Evolutionary conservation across 2,888 invertebrate genomes (phyloP), one percentile per base, ranked within the genome.

Genomic region (Dexiosoma caninum): DNA sequence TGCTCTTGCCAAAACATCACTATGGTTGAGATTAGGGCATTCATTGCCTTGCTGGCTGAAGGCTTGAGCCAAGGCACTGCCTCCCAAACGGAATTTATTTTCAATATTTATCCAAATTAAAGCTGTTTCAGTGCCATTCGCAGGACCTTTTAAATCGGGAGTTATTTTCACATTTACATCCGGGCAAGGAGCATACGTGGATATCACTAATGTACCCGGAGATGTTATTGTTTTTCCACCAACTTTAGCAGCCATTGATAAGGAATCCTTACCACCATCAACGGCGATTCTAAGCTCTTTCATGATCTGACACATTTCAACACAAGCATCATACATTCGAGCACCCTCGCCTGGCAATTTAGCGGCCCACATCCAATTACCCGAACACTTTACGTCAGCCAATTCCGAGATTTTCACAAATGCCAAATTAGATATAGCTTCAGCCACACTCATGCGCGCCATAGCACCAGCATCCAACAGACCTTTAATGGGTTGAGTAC

Each of bases 321-420:
- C 91, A 87, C 98, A 98, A 0, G 99, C 97, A 80, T 94, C 94
- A 82, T 94, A 95, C 27, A 99, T 91, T 14, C 94, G 93, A 1
- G 96, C 96, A 1, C 98, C 99, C 89, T 98, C 98, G 0, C 95
- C 96, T 0, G 95, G 95, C 16, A 97, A 91, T 91, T 99, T 99
- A 10, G 98, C 99, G 0, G 98, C 95, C 99, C 99, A 99, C 99
- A 99, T 99, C 99, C 99, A 99, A 90, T 99, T 99, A n/a, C 97
- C 99, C 44, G 97, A 98, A 89, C 98, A 98, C 91, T 99, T 99
- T 1, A 99, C 95, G 90, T 99, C 99, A 90, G 95, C 91, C 21
- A 94, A 85, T 70, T 92, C 91, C 0, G 92, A 91, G 59, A 95
- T 93, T 30, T 92, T 92, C 1, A 93, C 94, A 87, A 95, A 95